Percentiles rank a stretch among this genome's conserved stretches.
These are phyloP conservation scores for Alaudala cheleensis DNA, from an alignment of 2,113 vertebrate species.

Conservation along the genomic window DNA sequence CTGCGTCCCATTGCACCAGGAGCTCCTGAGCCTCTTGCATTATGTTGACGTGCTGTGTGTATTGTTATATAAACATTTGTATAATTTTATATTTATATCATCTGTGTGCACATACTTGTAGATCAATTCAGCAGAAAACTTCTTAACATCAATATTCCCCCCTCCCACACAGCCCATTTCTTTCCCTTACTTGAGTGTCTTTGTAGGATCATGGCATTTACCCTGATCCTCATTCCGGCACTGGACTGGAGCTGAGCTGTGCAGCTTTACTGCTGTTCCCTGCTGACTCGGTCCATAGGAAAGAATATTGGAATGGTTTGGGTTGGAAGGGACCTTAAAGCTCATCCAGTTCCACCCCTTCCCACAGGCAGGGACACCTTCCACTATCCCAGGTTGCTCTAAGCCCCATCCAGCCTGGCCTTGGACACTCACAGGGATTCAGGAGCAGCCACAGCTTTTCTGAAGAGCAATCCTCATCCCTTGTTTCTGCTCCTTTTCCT, in stretches of 20 bases:
- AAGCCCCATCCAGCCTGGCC: fast-evolving
- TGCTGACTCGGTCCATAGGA: neutral
- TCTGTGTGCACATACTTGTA: fast-evolving
- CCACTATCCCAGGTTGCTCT: neutral
- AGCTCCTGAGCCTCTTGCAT: neutral
- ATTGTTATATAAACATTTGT: neutral
- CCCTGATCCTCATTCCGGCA: too few species aligned
- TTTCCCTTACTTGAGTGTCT: neutral
- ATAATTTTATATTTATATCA: neutral
- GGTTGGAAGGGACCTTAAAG: neutral
- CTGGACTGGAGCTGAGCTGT: neutral
- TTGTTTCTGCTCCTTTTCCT: neutral
- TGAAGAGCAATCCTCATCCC: neutral
- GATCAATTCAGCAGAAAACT: neutral
- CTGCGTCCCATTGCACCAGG: fast-evolving
- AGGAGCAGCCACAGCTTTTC: neutral
- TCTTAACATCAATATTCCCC: neutral
- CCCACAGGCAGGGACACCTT: neutral
- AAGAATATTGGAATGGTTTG: neutral
- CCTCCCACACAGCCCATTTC: neutral
- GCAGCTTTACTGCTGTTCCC: neutral
- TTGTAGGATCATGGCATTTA: neutral
- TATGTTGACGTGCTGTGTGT: neutral
- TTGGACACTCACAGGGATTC: neutral
- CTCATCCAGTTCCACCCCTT: neutral